phyloP scores from a whole-genome alignment of 2,797 vertebrate species.

The Chelonia mydas region DNA sequence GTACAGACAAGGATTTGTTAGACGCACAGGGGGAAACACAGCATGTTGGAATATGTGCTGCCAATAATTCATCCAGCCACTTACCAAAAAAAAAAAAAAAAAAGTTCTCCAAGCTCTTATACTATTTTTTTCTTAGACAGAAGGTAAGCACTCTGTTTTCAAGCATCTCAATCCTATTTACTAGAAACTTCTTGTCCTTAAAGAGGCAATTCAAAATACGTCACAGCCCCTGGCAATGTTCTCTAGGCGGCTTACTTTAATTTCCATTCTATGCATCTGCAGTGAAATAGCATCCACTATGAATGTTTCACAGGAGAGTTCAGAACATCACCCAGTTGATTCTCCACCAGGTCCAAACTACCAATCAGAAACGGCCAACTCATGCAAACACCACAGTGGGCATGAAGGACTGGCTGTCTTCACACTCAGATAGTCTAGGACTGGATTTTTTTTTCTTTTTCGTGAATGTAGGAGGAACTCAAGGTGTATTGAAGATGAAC shows the following conservation, averaged over 20 bases:
- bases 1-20: slow-evolving; percentile 41
- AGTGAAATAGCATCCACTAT: slow-evolving; percentile 24
- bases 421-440: background rate
- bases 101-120: slow-evolving; percentile 10
- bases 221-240: background rate
- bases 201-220: slow-evolving; percentile 1
- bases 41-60: background rate
- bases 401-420: background rate
- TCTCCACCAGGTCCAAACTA: slow-evolving; percentile 36
- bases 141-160: background rate
- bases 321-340: background rate
- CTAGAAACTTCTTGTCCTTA: background rate
- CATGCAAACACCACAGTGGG: background rate
- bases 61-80: slow-evolving; percentile 47
- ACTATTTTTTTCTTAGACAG: background rate
- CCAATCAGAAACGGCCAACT: background rate
- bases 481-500: background rate
- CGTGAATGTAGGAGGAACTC: background rate
- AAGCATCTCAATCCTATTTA: background rate
- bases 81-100: background rate
- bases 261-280: background rate
- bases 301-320: background rate
- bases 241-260: slow-evolving; percentile 1
- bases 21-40: background rate
- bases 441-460: background rate